Conservation (phyloP, 1,140 invertebrate genomes). For the Teleogryllus occipitalis region DNA sequence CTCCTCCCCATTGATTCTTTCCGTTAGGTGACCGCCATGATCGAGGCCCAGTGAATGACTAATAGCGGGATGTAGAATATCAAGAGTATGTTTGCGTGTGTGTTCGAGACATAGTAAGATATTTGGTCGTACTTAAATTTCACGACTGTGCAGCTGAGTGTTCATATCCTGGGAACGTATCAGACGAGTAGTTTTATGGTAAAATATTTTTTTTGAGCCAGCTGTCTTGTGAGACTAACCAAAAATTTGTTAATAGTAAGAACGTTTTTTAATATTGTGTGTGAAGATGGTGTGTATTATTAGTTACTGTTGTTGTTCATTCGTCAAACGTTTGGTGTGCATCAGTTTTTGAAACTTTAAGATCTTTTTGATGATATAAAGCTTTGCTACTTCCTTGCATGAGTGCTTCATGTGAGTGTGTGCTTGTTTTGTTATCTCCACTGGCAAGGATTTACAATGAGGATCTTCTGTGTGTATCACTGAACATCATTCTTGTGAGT, state of each 20-base stretch:
- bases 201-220: not conserved
- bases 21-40: constrained; percentile 17
- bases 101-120: not conserved
- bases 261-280: not conserved
- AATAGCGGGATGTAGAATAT: constrained; percentile 13
- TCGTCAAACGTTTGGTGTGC: not conserved
- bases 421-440: not conserved
- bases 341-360: not conserved
- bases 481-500: not conserved
- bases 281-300: not conserved
- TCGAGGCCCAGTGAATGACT: constrained; percentile 13
- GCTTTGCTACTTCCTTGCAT: not conserved
- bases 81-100: not conserved
- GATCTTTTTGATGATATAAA: not conserved
- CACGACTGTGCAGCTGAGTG: not conserved
- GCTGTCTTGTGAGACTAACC: not conserved
- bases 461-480: not conserved
- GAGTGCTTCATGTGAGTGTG: not conserved
- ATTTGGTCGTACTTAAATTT: not conserved
- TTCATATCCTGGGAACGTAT: not conserved
- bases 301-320: not conserved
- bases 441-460: not conserved
- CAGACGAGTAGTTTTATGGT: not conserved
- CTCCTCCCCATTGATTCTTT: constrained; percentile 17
- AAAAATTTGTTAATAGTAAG: not conserved